phyloP scores from a whole-genome alignment of 2,113 vertebrate genomes.

The Micromys minutus region DNA sequence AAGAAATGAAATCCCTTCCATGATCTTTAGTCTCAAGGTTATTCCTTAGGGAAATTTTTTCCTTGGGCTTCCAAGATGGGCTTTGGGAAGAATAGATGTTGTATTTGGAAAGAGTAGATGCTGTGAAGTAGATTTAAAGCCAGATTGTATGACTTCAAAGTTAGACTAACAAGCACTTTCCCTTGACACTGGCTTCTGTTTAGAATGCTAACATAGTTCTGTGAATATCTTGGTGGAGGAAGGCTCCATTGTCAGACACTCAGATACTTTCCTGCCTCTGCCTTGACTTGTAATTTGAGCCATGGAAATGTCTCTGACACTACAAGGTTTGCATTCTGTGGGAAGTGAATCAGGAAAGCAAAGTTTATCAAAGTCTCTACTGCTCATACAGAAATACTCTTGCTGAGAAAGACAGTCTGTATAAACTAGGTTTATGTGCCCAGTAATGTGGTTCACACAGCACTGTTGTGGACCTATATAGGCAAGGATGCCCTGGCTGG shows the following conservation, averaged over 20 bases:
- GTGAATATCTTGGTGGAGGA: accelerated
- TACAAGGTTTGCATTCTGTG: accelerated
- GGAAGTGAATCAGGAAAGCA: no score
- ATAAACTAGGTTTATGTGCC: no score
- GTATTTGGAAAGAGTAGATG: not conserved
- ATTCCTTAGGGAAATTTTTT: not conserved
- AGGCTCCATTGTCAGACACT: accelerated
- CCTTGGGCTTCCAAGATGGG: no score
- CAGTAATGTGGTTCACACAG: not conserved
- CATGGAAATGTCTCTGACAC: accelerated
- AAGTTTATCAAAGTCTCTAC: not conserved
- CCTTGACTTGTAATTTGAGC: not conserved
- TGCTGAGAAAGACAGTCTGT: not conserved
- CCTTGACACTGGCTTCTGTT: accelerated
- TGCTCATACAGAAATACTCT: not conserved
- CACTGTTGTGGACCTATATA: accelerated
- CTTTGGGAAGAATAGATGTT: not conserved
- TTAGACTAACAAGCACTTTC: accelerated
- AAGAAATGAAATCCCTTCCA: not conserved
- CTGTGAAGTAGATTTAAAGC: accelerated
- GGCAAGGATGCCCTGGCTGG: accelerated
- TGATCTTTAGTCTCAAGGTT: not conserved
- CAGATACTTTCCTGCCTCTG: not conserved
- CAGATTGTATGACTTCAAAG: not conserved
- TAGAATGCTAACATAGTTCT: accelerated